phyloP scores from a whole-genome alignment of 2,888 invertebrate species.

The Agrotis segetum region DNA sequence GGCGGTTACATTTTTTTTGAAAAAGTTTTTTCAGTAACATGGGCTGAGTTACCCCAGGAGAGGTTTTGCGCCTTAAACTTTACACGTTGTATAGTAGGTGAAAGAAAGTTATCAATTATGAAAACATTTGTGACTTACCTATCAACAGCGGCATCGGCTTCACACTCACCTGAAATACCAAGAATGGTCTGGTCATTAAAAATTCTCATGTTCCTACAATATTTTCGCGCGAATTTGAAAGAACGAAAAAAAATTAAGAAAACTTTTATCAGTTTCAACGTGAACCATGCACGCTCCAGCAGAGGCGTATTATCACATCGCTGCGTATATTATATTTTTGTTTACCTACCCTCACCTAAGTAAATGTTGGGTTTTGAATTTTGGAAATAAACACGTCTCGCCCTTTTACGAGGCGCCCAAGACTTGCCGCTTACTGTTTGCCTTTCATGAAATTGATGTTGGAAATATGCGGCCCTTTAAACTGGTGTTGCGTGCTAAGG shows the following conservation, averaged over 20 bases:
- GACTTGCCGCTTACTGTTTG: slow-evolving; percentile 45
- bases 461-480: slow-evolving; percentile 36
- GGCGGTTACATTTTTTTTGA: too few species aligned
- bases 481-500: slow-evolving; percentile 2
- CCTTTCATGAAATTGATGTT: slow-evolving; percentile 55
- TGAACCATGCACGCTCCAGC: slow-evolving; percentile 27
- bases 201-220: slow-evolving; percentile 6
- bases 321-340: slow-evolving; percentile 58
- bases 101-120: not conserved
- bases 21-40: too few species aligned
- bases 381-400: slow-evolving; percentile 63
- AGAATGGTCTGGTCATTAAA: not conserved
- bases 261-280: slow-evolving; percentile 42
- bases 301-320: slow-evolving; percentile 40
- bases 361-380: slow-evolving; percentile 58
- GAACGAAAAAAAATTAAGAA: slow-evolving; percentile 16
- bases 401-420: slow-evolving; percentile 58
- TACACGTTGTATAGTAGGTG: too few species aligned
- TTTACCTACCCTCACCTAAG: slow-evolving; percentile 54
- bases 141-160: not conserved
- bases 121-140: not conserved
- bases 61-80: too few species aligned
- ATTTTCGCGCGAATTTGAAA: not conserved
- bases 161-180: not conserved
- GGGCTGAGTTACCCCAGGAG: too few species aligned